Evolutionary conservation across 2,888 invertebrate genomes (phyloP).

Genomic region (Iphiclides podalirius): DNA sequence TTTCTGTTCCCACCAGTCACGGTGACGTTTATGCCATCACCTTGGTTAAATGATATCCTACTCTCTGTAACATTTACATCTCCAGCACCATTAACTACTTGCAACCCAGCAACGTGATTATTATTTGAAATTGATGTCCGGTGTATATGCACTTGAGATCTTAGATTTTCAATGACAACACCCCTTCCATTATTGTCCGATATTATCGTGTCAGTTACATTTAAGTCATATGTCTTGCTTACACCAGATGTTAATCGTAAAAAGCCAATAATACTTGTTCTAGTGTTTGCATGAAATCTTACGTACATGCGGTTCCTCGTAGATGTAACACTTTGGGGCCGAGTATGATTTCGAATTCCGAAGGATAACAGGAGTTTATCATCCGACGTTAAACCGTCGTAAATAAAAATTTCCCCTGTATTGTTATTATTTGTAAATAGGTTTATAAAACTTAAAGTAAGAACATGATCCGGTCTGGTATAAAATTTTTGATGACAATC

Average conservation of each 20-base stretch:
- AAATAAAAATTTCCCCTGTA: slow-evolving; percentile 87
- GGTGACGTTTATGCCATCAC: slow-evolving; percentile 97
- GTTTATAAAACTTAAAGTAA: slow-evolving; percentile 92
- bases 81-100: slow-evolving; percentile 94
- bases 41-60: slow-evolving; percentile 92
- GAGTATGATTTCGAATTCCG: slow-evolving; percentile 89
- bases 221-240: slow-evolving; percentile 91
- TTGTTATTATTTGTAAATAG: slow-evolving; percentile 88
- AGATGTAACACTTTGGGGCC: slow-evolving; percentile 93
- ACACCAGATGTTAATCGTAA: slow-evolving; percentile 88
- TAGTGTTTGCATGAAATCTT: slow-evolving; percentile 86
- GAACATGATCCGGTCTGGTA: slow-evolving; percentile 86
- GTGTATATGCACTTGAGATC: slow-evolving; percentile 93
- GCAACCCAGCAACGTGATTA: slow-evolving; percentile 93
- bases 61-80: slow-evolving; percentile 96
- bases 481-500: slow-evolving; percentile 90
- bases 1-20: slow-evolving; percentile 96
- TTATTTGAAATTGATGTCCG: slow-evolving; percentile 91
- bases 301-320: slow-evolving; percentile 89
- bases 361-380: slow-evolving; percentile 86
- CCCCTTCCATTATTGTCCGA: slow-evolving; percentile 96
- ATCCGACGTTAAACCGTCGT: slow-evolving; percentile 86
- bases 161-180: slow-evolving; percentile 94
- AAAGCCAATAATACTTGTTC: slow-evolving; percentile 87
- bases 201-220: slow-evolving; percentile 90